Evolutionary conservation across 2,797 vertebrate genomes (phyloP), one percentile per base, ranked within the genome.

Genomic region (Brachyrhaphis roseni): DNA sequence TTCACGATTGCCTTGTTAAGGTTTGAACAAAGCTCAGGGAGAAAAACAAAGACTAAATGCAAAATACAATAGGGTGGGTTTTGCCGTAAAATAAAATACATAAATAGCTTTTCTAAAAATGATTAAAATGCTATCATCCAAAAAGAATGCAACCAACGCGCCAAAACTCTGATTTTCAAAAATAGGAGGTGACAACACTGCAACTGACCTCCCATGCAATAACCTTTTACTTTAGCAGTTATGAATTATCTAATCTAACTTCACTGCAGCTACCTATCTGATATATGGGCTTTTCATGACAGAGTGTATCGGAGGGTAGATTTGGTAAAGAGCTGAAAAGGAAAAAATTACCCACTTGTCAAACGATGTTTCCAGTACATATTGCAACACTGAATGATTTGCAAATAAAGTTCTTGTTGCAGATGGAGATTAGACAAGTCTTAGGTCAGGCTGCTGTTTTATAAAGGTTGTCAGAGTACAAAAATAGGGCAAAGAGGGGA

Each of bases 401-500:
- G 80, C 85, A 87, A 88, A 87, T 34, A 72, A 77, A n/a, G 20
- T 55, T 83, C 36, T 74, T 36, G 23, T 68, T 78, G 78, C 39
- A 64, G 41, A 31, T 78, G 28, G 45, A 74, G 45, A 77, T 71
- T 20, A 76, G 47, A 84, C 43, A 46, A 78, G 39, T 72, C 74
- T 47, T n/a, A 46, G 79, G 79, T 75, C 11, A 28, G 51, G 79
- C 64, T 84, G 89, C 28, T 68, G 86, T 89, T 79, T 87, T 88
- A 39, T 57, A 76, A 66, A 84, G 81, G 39, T 73, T 53, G 78
- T 78, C 43, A 92, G 41, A 87, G 89, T 84, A 82, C 91, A 89
- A 94, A 93, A 93, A 83, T 10, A 45, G 87, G 49, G 84, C 79
- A 92, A 82, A 90, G 72, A 59, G 57, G 78, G 46, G 80, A 79